phyloP scores from a whole-genome alignment of 2,113 vertebrate species.

The Peromyscus californicus region DNA sequence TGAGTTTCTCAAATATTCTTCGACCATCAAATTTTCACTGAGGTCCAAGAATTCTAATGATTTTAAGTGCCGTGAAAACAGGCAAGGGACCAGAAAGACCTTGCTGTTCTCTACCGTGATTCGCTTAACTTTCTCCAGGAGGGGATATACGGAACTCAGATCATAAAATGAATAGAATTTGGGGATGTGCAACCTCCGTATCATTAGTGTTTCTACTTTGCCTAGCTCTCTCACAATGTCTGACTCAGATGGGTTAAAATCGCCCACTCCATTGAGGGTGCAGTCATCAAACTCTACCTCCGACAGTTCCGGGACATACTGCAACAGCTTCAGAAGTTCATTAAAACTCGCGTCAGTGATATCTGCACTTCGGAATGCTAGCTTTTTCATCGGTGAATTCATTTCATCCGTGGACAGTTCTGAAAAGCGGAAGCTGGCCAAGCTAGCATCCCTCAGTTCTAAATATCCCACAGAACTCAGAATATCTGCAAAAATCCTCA shows the following conservation, averaged over 20 bases:
- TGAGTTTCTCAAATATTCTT: conserved; percentile 83
- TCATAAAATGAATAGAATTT: conserved; percentile 84
- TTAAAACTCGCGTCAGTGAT: conserved; percentile 70
- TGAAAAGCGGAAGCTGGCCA: background rate
- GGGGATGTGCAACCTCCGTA: conserved; percentile 78
- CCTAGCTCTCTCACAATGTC: accelerated
- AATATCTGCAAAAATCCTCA: conserved; percentile 84
- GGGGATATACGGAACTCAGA: background rate
- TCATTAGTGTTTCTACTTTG: conserved; percentile 62
- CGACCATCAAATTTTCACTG: conserved; percentile 88
- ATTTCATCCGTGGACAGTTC: accelerated
- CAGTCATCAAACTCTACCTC: conserved; percentile 83
- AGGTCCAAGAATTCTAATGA: conserved; percentile 90
- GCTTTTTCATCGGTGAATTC: conserved; percentile 63
- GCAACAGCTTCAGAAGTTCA: conserved; percentile 6
- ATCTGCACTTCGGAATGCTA: conserved; percentile 79
- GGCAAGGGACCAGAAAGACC: conserved; percentile 88
- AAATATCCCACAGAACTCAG: conserved; percentile 81
- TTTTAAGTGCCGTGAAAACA: conserved; percentile 64
- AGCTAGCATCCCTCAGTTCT: conserved; percentile 84
- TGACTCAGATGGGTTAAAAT: accelerated
- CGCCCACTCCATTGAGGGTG: conserved; percentile 80
- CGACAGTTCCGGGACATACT: conserved; percentile 68
- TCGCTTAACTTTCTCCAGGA: conserved; percentile 76
- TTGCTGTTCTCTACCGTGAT: conserved; percentile 86